Evolutionary conservation across 2,888 invertebrate genomes (phyloP).

Genomic region (Temnothorax ravouxi): DNA sequence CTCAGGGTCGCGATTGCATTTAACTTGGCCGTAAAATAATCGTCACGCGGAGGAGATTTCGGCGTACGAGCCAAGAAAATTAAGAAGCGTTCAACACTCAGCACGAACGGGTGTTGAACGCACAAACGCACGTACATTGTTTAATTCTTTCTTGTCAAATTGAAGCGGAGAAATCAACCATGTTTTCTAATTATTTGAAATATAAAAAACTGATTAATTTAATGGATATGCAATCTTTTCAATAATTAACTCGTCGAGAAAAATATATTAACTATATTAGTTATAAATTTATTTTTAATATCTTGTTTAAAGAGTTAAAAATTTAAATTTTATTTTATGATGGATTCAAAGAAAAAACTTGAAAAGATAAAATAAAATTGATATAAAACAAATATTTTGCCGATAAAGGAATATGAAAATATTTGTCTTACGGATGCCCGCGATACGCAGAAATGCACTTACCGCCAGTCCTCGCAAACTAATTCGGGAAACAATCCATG

Average conservation of each 20-base stretch:
- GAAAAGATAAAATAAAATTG: neutral
- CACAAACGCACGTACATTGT: conserved; percentile 26
- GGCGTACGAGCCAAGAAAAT: conserved; percentile 65
- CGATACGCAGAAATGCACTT: conserved; percentile 34
- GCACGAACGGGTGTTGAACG: neutral
- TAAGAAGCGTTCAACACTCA: conserved; percentile 28
- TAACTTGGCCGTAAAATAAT: conserved; percentile 70
- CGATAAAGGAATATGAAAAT: neutral
- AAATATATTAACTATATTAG: neutral
- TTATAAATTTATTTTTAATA: neutral
- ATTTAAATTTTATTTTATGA: neutral
- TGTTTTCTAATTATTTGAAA: neutral
- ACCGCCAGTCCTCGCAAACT: conserved; percentile 44
- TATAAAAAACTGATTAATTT: neutral
- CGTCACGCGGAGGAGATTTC: conserved; percentile 60
- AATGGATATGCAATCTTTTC: neutral
- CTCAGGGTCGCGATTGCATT: conserved; percentile 72
- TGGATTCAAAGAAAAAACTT: neutral
- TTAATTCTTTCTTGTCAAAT: neutral
- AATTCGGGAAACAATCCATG: conserved; percentile 47
- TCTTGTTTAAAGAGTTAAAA: neutral
- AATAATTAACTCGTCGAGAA: neutral
- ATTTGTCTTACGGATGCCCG: neutral
- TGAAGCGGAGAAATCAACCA: neutral
- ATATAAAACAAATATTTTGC: neutral